These are phyloP conservation scores for Mycetomoellerius zeteki DNA, from an alignment of 1,140 invertebrate genomes.

Conservation along the genomic window DNA sequence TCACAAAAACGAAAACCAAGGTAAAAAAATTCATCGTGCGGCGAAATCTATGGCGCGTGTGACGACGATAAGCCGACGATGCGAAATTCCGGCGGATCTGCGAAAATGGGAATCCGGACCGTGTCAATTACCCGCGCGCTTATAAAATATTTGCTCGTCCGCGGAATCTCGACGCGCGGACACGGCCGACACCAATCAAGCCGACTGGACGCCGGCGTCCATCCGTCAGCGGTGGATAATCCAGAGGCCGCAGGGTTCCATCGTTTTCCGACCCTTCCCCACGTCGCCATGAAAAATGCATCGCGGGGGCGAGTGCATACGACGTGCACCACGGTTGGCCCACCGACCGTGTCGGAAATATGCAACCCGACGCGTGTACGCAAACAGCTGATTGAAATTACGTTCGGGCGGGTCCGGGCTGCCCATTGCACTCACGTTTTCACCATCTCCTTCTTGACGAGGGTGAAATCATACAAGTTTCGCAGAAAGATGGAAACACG, in stretches of 20 bases:
- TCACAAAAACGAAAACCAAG: neutral
- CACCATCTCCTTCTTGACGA: neutral
- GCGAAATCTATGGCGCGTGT: constrained; percentile 28
- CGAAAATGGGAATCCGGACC: constrained; percentile 48
- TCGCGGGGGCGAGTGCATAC: constrained; percentile 41
- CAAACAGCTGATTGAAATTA: constrained; percentile 77
- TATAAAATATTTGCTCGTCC: constrained; percentile 69
- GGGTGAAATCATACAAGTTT: constrained; percentile 41
- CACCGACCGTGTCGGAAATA: constrained; percentile 57
- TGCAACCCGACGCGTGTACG: constrained; percentile 61
- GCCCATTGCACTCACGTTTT: neutral
- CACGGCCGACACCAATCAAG: constrained; percentile 62
- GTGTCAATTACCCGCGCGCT: constrained; percentile 68
- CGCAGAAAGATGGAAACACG: neutral
- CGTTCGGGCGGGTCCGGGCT: constrained; percentile 12
- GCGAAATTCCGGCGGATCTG: constrained; percentile 48
- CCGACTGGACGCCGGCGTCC: constrained; percentile 47
- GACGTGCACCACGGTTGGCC: constrained; percentile 28
- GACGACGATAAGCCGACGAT: constrained; percentile 58
- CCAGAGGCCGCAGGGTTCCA: constrained; percentile 49
- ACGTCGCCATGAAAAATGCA: constrained; percentile 69
- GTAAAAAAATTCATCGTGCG: neutral
- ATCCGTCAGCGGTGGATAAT: constrained; percentile 68
- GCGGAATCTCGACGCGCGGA: constrained; percentile 60
- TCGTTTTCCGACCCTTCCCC: constrained; percentile 42